Evolutionary conservation across 2,888 invertebrate genomes (phyloP), one percentile per base, ranked within the genome.

Genomic region (Andrena fulva): DNA sequence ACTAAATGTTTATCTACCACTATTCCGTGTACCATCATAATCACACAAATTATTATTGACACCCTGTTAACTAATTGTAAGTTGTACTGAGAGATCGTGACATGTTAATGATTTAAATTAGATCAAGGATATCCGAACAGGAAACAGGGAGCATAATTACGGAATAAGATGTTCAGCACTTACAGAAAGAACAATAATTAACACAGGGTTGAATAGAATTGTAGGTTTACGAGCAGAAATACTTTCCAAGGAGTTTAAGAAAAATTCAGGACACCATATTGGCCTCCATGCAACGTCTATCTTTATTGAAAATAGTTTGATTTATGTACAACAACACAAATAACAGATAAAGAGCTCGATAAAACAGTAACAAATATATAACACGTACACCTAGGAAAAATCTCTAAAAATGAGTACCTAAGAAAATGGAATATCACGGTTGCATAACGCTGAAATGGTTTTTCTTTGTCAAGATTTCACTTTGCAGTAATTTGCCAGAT

Each of bases 91-190:
- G 63, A 76, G 62, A 78, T 76, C 75, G 54, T 74, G 67, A 60
- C 66, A 27, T 16, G n/a, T 27, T 24, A 27, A 31, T 24, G 29
- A 20, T 31, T 42, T 67, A 64, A 88, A 88, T 76, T 86, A 68
- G 88, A 78, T 81, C 86, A 87, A 86, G 88, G 88, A 63, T 82
- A 71, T 62, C 80, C 20, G 60, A 70, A 20, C 8, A 62, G 20
- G 20, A 33, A 78, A 24, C 71, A 68, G 16, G 50, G 52, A 73
- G 54, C 12, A 7, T 24, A 8, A 56, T 87, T 86, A 62, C 60
- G 67, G 69, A 86, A 86, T 24, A 29, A 48, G 52, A 56, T 56
- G 24, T 20, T 31, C n/a, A 52, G 52, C 2, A 52, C 7, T 52
- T 52, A 20, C 52, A 20, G 20, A 52, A 20, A 20, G 20, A 29